A percentile compares a stretch with the other conserved stretches of the same genome.
These are phyloP conservation scores for Polietes domitor DNA, from an alignment of 2,888 invertebrate genomes.

Conservation along the genomic window DNA sequence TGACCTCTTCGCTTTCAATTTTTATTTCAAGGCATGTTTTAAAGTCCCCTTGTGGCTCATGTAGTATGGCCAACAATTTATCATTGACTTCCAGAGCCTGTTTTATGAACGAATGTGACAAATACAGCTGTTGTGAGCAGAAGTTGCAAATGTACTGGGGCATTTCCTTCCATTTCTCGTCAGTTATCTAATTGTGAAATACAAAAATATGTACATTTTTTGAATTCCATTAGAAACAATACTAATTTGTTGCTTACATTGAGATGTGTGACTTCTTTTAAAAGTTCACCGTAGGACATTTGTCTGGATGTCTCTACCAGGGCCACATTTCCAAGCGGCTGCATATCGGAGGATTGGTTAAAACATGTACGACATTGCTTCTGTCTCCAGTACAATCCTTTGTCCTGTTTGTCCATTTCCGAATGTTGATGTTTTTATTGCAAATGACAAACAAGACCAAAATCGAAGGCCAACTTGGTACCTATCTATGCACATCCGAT, in stretches of 20 bases:
- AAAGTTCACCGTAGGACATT: neutral
- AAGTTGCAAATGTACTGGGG: slow-evolving; percentile 52
- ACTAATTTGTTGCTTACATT: neutral
- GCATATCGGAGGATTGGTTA: neutral
- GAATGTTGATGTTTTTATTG: neutral
- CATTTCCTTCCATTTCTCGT: slow-evolving; percentile 9
- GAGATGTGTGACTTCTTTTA: neutral
- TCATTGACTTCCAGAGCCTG: slow-evolving; percentile 19
- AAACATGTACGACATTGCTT: neutral
- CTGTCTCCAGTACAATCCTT: neutral
- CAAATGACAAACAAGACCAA: too few relatives aligned
- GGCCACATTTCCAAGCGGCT: neutral
- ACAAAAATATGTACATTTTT: neutral
- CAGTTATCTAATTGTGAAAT: slow-evolving; percentile 23
- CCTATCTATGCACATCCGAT: too few relatives aligned
- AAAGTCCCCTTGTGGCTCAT: neutral
- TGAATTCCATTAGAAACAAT: neutral
- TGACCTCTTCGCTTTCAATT: neutral
- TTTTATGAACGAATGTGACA: slow-evolving; percentile 53
- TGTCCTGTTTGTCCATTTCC: neutral
- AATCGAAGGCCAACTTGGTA: too few relatives aligned
- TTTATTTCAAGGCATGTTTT: neutral
- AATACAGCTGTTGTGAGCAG: slow-evolving; percentile 42
- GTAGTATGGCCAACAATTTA: neutral
- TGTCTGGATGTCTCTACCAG: neutral